These are phyloP conservation scores for Colossoma macropomum DNA, from an alignment of 2,113 vertebrate species.

Conservation along the genomic window DNA sequence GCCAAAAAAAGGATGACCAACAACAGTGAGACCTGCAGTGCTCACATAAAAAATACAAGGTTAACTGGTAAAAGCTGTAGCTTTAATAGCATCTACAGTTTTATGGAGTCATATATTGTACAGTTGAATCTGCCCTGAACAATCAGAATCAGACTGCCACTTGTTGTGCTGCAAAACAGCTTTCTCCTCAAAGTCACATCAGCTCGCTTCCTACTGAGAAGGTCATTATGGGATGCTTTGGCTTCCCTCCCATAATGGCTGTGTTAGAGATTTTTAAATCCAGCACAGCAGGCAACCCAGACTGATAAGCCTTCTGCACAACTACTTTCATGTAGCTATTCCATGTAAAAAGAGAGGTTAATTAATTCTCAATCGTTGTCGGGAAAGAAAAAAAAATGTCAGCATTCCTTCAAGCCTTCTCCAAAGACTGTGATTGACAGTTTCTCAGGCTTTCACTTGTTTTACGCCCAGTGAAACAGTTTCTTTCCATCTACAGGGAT, in stretches of 20 bases:
- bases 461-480: neutral
- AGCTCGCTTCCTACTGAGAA: constrained; percentile 41
- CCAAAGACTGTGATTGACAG: constrained; percentile 21
- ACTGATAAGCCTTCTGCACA: constrained; percentile 36
- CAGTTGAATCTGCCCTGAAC: neutral
- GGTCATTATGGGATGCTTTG: constrained; percentile 40
- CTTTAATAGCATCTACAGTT: neutral
- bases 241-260: constrained; percentile 45
- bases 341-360: constrained; percentile 26
- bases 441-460: constrained; percentile 10
- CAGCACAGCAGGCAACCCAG: constrained; percentile 51
- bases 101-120: neutral
- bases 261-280: constrained; percentile 58
- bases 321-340: constrained; percentile 45
- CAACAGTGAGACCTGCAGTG: no score
- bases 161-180: constrained; percentile 34
- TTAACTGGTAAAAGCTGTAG: neutral
- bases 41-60: no score
- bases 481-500: neutral
- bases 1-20: no score
- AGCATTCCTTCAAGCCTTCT: neutral
- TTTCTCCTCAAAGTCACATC: constrained; percentile 36
- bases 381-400: constrained; percentile 15
- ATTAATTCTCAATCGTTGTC: constrained; percentile 47
- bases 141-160: constrained; percentile 13